phyloP scores from a whole-genome alignment of 2,888 invertebrate genomes.

The Drosophila crucigera region DNA sequence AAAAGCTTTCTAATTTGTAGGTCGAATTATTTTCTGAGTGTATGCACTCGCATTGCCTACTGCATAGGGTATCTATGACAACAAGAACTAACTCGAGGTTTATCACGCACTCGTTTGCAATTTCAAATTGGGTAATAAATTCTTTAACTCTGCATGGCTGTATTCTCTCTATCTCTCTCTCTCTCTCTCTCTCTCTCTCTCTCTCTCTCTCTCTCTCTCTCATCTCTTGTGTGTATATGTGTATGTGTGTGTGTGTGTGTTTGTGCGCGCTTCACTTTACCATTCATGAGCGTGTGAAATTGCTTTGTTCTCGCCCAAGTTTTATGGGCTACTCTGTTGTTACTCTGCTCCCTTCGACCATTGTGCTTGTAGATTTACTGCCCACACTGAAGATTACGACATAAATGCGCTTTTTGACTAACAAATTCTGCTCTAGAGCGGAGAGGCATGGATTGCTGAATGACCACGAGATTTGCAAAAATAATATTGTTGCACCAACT shows the following conservation, averaged over 20 bases:
- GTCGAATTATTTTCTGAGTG: not conserved
- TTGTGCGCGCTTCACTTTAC: conserved; percentile 27
- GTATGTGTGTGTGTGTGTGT: conserved; percentile 16
- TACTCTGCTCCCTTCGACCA: conserved; percentile 12
- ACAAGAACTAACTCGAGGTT: conserved; percentile 55
- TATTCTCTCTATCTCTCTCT: not conserved
- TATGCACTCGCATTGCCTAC: not conserved
- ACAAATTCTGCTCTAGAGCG: conserved; percentile 62
- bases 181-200: not conserved
- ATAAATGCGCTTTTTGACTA: conserved; percentile 65
- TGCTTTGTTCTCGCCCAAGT: conserved; percentile 68
- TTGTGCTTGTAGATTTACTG: conserved; percentile 68
- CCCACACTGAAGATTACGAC: conserved; percentile 79
- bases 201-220: conserved; percentile 15
- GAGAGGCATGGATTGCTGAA: not conserved
- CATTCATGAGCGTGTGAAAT: conserved; percentile 68
- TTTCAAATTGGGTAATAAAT: conserved; percentile 83
- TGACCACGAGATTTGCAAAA: conserved; percentile 5
- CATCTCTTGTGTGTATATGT: not conserved
- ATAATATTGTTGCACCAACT: not conserved
- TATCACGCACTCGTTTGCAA: conserved; percentile 82
- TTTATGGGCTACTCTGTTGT: conserved; percentile 45
- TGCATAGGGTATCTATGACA: conserved; percentile 23
- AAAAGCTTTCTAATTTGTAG: not conserved
- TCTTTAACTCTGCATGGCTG: conserved; percentile 54